Percentiles rank a stretch among this genome's conserved stretches.
Conservation (phyloP, 2,113 vertebrate species). For the Onychorhynchus coronatus region DNA sequence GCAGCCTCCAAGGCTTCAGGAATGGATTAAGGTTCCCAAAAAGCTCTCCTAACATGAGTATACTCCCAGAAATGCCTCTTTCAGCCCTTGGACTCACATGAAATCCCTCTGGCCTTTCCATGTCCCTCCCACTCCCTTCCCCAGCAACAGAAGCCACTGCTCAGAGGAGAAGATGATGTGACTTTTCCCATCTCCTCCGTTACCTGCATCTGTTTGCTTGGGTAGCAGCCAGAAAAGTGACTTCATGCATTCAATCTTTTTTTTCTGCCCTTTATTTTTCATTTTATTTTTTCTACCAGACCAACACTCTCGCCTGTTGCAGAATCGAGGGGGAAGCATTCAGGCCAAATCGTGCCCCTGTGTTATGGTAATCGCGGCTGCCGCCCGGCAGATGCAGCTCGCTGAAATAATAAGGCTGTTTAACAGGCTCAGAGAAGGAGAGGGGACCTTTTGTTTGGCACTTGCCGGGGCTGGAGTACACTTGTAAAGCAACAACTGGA, state of each 20-base stretch:
- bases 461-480: conserved; percentile 60
- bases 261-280: background rate
- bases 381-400: conserved; percentile 56
- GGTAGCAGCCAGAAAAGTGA: conserved; percentile 32
- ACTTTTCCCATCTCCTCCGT: background rate
- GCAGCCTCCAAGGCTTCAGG: background rate
- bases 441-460: conserved; percentile 62
- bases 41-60: background rate
- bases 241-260: background rate
- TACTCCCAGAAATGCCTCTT: background rate
- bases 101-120: background rate
- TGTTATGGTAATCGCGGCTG: conserved; percentile 68
- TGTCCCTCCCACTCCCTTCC: background rate
- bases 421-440: conserved; percentile 46
- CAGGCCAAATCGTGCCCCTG: conserved; percentile 42
- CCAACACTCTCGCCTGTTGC: background rate
- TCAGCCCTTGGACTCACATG: background rate
- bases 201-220: conserved; percentile 61
- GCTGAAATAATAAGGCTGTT: conserved; percentile 49
- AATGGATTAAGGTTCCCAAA: background rate
- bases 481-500: conserved; percentile 69
- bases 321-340: background rate
- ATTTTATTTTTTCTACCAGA: background rate
- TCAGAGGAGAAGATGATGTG: background rate
- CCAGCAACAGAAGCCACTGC: background rate